These are phyloP conservation scores for Novumbra hubbsi DNA, from an alignment of 2,797 vertebrate species.

Conservation along the genomic window DNA sequence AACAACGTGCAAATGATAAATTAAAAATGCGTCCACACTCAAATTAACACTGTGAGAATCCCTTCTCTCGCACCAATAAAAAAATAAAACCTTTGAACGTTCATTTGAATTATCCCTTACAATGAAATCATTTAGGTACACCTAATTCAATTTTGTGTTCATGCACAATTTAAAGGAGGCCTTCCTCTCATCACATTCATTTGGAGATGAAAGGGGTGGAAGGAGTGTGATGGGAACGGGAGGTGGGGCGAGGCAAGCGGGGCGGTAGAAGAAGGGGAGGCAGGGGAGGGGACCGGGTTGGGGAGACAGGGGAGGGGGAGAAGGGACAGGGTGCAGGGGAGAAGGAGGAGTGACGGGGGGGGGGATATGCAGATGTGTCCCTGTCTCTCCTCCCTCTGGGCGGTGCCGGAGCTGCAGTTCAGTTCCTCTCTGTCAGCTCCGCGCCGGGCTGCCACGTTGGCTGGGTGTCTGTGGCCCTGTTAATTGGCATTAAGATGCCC, in stretches of 20 bases:
- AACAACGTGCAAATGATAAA: constrained; percentile 15
- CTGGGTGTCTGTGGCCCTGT: constrained; percentile 58
- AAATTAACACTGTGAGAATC: constrained; percentile 12
- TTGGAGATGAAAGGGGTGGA: background rate
- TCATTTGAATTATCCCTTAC: constrained; percentile 15
- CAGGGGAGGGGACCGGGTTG: background rate
- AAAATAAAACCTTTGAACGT: constrained; percentile 2
- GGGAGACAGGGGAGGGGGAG: background rate
- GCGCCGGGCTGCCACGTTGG: constrained; percentile 34
- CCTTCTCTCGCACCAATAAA: constrained; percentile 12
- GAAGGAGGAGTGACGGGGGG: constrained; percentile 15
- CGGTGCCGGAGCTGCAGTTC: constrained; percentile 37
- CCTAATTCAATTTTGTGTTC: constrained; percentile 25
- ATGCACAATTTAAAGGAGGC: constrained; percentile 19
- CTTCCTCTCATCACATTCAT: constrained; percentile 6
- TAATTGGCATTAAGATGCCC: constrained; percentile 75
- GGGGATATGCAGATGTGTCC: constrained; percentile 33
- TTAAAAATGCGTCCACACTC: constrained; percentile 6
- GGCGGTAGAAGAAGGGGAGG: background rate
- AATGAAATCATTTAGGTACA: constrained; percentile 18
- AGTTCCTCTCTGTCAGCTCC: constrained; percentile 54
- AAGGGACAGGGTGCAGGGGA: background rate
- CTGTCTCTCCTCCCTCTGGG: constrained; percentile 38
- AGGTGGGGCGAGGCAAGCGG: background rate
- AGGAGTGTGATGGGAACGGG: background rate